Evolutionary conservation across 1,140 invertebrate genomes (phyloP).

Genomic region (Varroa destructor): DNA sequence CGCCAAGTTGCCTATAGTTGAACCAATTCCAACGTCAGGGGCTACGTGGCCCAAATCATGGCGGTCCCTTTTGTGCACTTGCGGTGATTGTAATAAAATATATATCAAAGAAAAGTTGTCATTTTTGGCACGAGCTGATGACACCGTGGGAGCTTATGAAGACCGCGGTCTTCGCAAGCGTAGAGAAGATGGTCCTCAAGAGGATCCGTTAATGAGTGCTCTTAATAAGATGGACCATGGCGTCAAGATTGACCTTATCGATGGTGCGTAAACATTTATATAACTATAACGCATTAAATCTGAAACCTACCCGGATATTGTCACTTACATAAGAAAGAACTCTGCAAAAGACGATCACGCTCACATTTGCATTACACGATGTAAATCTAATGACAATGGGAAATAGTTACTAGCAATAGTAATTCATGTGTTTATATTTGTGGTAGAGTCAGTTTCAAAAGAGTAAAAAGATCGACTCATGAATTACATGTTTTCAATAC

Average conservation of each 20-base stretch:
- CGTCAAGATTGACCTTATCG: constrained; percentile 10
- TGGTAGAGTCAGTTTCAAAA: too few species aligned
- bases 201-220: constrained; percentile 15
- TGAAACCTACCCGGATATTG: too few species aligned
- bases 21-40: not conserved
- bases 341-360: too few species aligned
- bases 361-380: too few species aligned
- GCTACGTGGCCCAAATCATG: constrained; percentile 1
- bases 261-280: not conserved
- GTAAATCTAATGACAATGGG: too few species aligned
- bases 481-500: too few species aligned
- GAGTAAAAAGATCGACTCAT: too few species aligned
- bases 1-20: not conserved
- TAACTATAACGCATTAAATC: too few species aligned
- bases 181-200: not conserved
- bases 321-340: too few species aligned
- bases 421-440: too few species aligned
- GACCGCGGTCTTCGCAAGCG: not conserved
- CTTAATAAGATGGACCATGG: not conserved
- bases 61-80: not conserved
- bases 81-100: not conserved
- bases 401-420: too few species aligned
- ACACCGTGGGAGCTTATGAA: constrained; percentile 3
- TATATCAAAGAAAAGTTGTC: not conserved
- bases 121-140: not conserved